Evolutionary conservation across 1,140 invertebrate genomes (phyloP).

Genomic region (Thaumatotibia leucotreta): DNA sequence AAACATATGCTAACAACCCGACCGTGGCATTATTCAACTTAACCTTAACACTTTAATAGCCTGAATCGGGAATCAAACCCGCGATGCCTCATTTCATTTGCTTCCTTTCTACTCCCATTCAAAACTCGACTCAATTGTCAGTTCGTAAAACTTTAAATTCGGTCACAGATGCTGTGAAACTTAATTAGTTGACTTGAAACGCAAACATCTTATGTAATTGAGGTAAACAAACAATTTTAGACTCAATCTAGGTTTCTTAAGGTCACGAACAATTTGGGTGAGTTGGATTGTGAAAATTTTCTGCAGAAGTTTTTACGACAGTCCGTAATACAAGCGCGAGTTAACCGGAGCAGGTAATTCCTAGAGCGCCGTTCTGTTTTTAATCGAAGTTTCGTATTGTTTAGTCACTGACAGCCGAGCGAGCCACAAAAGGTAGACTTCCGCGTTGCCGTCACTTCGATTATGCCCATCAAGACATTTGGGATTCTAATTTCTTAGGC

Average conservation of each 20-base stretch:
- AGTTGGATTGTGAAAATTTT: constrained; percentile 24
- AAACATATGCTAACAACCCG: constrained; percentile 69
- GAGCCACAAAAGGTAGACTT: constrained; percentile 23
- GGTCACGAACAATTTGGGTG: constrained; percentile 21
- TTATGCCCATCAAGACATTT: neutral
- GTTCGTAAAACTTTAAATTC: constrained; percentile 22
- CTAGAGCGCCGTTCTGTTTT: constrained; percentile 19
- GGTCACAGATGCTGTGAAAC: constrained; percentile 7
- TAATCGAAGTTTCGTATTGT: constrained; percentile 24
- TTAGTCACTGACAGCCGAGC: constrained; percentile 20
- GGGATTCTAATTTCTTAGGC: too few species aligned
- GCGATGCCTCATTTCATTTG: constrained; percentile 68
- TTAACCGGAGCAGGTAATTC: constrained; percentile 26
- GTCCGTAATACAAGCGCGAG: constrained; percentile 41
- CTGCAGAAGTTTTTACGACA: constrained; percentile 29
- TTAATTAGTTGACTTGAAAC: constrained; percentile 54
- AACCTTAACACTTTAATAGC: constrained; percentile 74
- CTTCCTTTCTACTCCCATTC: constrained; percentile 40
- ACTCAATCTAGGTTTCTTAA: constrained; percentile 29
- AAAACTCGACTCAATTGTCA: constrained; percentile 21
- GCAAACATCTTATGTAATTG: constrained; percentile 49
- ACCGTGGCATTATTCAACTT: constrained; percentile 63
- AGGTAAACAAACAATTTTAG: constrained; percentile 38
- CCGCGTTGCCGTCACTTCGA: constrained; percentile 12
- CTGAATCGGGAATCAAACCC: constrained; percentile 71